Evolutionary conservation across 2,888 invertebrate genomes (phyloP), one percentile per base, ranked within the genome.

Genomic region (Litoditis marina): DNA sequence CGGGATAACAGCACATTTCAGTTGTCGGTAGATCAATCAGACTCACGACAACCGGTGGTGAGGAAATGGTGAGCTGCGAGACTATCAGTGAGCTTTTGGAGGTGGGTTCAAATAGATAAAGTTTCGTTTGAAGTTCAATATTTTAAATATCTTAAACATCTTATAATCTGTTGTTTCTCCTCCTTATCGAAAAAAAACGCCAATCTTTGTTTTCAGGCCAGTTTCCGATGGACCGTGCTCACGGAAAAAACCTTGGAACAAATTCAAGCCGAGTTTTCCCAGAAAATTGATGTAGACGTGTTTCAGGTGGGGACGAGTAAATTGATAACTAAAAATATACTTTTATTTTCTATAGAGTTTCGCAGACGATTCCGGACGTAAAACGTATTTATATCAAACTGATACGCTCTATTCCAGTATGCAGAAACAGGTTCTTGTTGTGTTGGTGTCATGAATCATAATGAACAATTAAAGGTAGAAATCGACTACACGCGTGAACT

Each of bases 201-300:
- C 13, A n/a, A 42, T 42, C 1, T 25, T 32, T 25, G 16, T 49
- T 28, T 65, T 63, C 59, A 74, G 71, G 74, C 74, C 8, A 69
- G 63, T 47, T 69, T 74, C 58, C 60, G 63, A 11, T 74, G 74
- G 74, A 61, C 65, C 8, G 74, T 72, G 27, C 65, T 63, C 57
- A 59, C 61, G 0, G 68, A 69, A 16, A 57, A 60, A 22, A 60
- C 66, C 6, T 54, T 71, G 22, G 57, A 60, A 4, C 36, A 46
- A 16, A 63, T 71, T 7, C 74, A 72, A 49, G 32, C 59, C 1
- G 49, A 47, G 22, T 63, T 74, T 49, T 63, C 71, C 0, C 28
- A 66, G 13, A 67, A 63, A 46, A 64, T 63, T 0, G 46, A 56
- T 19, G 51, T 72, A 30, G 60, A 65, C n/a, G 19, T 32, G 11